A percentile compares a stretch with the other conserved stretches of the same genome.
Conservation (phyloP, 1,140 invertebrate genomes). For the Bombus sibiricus region DNA sequence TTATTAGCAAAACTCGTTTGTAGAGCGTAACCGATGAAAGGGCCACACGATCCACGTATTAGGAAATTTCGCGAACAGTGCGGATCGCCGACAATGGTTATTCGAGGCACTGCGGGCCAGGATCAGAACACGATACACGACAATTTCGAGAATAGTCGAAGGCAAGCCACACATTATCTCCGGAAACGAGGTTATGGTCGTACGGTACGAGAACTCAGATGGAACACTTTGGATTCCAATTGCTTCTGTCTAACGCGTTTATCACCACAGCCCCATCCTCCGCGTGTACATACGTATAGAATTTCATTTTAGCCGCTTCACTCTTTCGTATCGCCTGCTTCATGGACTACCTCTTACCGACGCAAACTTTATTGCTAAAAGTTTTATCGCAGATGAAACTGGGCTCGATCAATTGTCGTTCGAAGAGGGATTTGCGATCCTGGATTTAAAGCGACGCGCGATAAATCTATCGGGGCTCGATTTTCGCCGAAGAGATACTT, state of each 20-base stretch:
- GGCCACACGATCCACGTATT: not conserved
- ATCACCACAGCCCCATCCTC: not conserved
- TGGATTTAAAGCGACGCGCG: not conserved
- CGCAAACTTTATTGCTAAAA: constrained; percentile 28
- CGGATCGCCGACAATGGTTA: constrained; percentile 22
- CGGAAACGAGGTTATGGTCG: constrained; percentile 31
- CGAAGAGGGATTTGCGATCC: constrained; percentile 4
- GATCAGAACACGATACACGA: constrained; percentile 27
- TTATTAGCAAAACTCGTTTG: not conserved
- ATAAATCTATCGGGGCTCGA: not conserved
- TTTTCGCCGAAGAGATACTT: not conserved
- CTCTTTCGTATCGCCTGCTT: not conserved
- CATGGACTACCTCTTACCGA: not conserved
- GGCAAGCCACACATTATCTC: constrained; percentile 38
- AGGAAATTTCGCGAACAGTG: constrained; percentile 26
- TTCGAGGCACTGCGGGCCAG: constrained; percentile 7
- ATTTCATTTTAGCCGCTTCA: constrained; percentile 19
- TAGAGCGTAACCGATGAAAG: constrained; percentile 4
- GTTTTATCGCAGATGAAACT: constrained; percentile 11
- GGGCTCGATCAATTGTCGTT: constrained; percentile 10
- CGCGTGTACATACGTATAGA: not conserved
- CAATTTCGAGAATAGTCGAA: constrained; percentile 39
- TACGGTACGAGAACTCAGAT: constrained; percentile 29
- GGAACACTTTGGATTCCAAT: constrained; percentile 43
- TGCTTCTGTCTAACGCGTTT: constrained; percentile 34